Evolutionary conservation across 2,888 invertebrate species (phyloP), one percentile per base, ranked within the genome.

Genomic region (Stenoptilia bipunctidactyla): DNA sequence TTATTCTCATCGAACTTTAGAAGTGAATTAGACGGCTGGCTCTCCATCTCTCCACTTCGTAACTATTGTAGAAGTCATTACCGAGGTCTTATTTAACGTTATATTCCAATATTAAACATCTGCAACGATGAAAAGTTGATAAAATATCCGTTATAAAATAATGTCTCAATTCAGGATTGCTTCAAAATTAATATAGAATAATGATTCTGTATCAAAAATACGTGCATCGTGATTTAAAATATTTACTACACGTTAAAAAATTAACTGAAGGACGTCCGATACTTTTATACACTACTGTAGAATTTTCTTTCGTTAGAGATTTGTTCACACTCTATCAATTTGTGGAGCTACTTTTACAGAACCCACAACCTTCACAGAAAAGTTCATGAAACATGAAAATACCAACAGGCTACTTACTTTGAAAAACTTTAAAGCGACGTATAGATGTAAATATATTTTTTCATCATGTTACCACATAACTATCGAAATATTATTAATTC

Each of bases 1-100:
- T 76, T 82, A 45, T 76, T 67, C 49, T 73, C 80, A 52, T 79
- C 79, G 77, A 80, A 83, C 72, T 83, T 83, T 82, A 75, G 79
- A 80, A 82, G 75, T 79, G 69, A 60, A 72, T 76, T 82, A 76
- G 66, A 71, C 51, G 74, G 73, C 65, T 71, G 73, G 69, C 71
- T 75, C 66, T 83, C 83, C 83, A 83, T 83, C 71, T 77, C 80
- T 74, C 68, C 60, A 56, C 56, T 52, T 50, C 58, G 54, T 63
- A 55, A 67, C 62, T 53, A 55, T 62, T 59, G 59, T 56, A 52
- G 63, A 67, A 68, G 56, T 61, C 76, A 80, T 82, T 69, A 72
- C 75, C 68, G 58, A 64, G 50, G 60, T 57, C 67, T 57, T 52
- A 61, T 30, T 12, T 8, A 30, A 30, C 2, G 3, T 3, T 30